Base-by-base conservation (phyloP, 2,888 invertebrate species). In the Eupithecia tripunctaria region DNA sequence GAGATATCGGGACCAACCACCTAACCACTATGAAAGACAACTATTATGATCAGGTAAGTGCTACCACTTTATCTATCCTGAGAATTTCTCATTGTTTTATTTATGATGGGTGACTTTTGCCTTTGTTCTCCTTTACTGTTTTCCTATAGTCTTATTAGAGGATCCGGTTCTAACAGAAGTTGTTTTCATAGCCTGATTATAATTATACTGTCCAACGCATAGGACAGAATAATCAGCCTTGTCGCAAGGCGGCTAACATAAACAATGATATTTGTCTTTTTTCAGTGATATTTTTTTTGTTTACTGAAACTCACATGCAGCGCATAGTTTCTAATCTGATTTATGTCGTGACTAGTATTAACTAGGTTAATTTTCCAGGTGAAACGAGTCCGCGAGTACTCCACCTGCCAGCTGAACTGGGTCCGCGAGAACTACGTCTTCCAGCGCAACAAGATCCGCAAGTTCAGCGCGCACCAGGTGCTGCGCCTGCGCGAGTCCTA, bases 391-490 rank as follows among this genome's bases (percentile, higher is more conserved):
- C 96, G 98, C 72, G 98, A 98, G 85, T 99, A 99, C 89, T 98
- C 99, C 27, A 97, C 97, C 51, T 95, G 96, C 76, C 98, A 99
- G 91, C 95, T 99, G 82, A 98, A 98, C 91, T 98, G 98, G 97
- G 98, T 99, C 80, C 96, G 98, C 76, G 99, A 99, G 89, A 98
- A 98, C 91, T 99, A 99, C 92, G 97, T 98, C 87, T 98, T 98
- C 95, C 99, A 99, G 91, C 96, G 99, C 72, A 97, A 98, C 91
- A 97, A 98, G 91, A 98, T 99, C 79, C 95, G 98, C 67, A 99
- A 99, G 91, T 99, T 99, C 93, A 98, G 98, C 93, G 97, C 98
- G 27, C 98, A 98, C 87, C 98, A 99, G 91, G 96, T 99, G 73
- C 94, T 98, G 64, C 96, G 98, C 68, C 93, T 99, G 63, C 96